Percentiles rank a stretch among this genome's conserved stretches.
Conservation (phyloP, 2,888 invertebrate species). For the Anthoptus insignis region DNA sequence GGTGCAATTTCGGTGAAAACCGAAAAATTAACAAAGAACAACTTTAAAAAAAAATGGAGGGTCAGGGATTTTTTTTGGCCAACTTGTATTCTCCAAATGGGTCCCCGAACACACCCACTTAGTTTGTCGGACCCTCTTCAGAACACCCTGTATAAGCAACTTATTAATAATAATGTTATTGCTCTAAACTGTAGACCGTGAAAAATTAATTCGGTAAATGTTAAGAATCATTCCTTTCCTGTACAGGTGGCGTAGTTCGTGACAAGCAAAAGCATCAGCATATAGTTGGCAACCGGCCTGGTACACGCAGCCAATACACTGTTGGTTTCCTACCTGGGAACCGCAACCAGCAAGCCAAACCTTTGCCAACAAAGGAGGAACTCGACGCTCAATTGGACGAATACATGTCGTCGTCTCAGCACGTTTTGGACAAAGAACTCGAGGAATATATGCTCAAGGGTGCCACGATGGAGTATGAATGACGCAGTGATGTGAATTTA, state of each 20-base stretch:
- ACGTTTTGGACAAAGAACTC: constrained; percentile 84
- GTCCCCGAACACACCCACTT: too few relatives aligned
- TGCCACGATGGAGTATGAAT: constrained; percentile 22
- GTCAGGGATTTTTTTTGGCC: too few relatives aligned
- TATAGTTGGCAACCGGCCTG: too few relatives aligned
- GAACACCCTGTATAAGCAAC: too few relatives aligned
- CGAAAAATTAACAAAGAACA: too few relatives aligned
- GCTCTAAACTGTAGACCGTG: too few relatives aligned
- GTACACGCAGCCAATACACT: constrained; percentile 4
- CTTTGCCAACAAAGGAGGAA: constrained; percentile 84
- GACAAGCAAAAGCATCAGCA: constrained; percentile 33
- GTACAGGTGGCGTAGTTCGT: neutral
- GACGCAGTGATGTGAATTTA: constrained; percentile 4
- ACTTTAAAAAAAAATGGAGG: too few relatives aligned
- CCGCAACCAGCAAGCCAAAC: constrained; percentile 45
- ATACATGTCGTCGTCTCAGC: constrained; percentile 90
- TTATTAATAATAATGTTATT: too few relatives aligned
- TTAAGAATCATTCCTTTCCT: neutral
- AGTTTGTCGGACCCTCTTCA: too few relatives aligned
- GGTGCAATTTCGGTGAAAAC: too few relatives aligned
- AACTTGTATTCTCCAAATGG: too few relatives aligned
- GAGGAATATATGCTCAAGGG: constrained; percentile 80
- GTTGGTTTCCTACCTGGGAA: constrained; percentile 10
- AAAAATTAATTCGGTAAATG: too few relatives aligned
- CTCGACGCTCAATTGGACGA: constrained; percentile 90